These are phyloP conservation scores for Drosophila paracracens DNA, from an alignment of 2,888 invertebrate genomes.

Conservation along the genomic window DNA sequence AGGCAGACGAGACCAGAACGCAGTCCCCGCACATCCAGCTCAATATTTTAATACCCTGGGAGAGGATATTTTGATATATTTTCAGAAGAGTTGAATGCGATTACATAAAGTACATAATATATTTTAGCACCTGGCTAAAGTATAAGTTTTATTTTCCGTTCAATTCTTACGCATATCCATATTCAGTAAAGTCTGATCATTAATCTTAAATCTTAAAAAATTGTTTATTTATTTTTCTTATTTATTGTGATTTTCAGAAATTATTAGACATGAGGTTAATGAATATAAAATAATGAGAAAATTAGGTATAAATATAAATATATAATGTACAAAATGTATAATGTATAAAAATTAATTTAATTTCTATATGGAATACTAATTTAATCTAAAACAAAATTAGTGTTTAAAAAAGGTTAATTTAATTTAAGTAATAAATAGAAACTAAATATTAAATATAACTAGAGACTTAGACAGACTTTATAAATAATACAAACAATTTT, in stretches of 20 bases:
- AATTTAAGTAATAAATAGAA: neutral
- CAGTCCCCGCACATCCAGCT: conserved; percentile 9
- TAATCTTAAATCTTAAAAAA: neutral
- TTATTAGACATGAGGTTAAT: neutral
- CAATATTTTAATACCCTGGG: conserved; percentile 17
- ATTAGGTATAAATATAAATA: neutral
- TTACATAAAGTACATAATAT: neutral
- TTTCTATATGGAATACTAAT: neutral
- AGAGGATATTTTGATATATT: neutral
- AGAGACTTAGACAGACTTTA: neutral
- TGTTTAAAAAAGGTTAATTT: neutral
- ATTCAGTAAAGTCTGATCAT: neutral
- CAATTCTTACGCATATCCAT: neutral
- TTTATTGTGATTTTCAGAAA: neutral
- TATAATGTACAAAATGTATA: no score
- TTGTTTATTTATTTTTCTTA: neutral
- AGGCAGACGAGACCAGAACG: conserved; percentile 44
- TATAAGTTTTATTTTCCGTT: neutral
- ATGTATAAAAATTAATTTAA: no score
- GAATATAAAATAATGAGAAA: neutral
- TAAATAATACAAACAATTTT: neutral
- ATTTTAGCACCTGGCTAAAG: neutral
- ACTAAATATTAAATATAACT: neutral
- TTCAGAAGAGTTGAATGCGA: neutral
- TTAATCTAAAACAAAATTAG: neutral